Percentiles rank a stretch among this genome's conserved stretches.
phyloP scores from a whole-genome alignment of 2,797 vertebrate genomes.

The Pangasius djambal region DNA sequence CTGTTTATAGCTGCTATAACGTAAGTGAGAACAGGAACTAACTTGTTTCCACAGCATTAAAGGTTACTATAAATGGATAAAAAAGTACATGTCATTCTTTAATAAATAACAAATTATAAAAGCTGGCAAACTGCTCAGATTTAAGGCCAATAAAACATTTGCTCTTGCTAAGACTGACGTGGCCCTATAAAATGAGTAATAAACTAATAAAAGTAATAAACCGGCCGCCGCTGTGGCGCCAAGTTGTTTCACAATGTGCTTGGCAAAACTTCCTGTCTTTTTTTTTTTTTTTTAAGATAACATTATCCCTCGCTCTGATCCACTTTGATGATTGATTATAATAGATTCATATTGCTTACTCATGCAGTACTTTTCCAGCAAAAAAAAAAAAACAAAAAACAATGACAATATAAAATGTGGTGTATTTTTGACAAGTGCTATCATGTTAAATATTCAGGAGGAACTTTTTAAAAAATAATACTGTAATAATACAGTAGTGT shows the following conservation, averaged over 20 bases:
- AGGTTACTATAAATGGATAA: neutral
- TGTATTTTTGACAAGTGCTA: neutral
- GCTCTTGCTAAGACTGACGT: neutral
- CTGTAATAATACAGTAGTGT: no score
- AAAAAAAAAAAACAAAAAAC: neutral
- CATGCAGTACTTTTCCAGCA: neutral
- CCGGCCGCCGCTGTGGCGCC: neutral
- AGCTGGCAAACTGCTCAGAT: neutral
- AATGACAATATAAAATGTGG: neutral
- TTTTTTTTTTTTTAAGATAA: neutral
- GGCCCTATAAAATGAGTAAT: neutral
- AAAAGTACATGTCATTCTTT: neutral
- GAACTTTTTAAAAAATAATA: no score
- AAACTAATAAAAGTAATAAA: slow-evolving; percentile 9
- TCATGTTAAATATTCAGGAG: neutral
- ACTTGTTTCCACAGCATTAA: neutral
- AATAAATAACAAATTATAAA: neutral
- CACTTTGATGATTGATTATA: neutral
- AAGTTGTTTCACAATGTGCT: neutral
- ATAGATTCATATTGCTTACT: neutral
- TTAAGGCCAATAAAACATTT: neutral
- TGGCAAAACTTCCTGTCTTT: neutral
- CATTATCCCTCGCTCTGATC: neutral
- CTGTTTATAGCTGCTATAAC: no score
- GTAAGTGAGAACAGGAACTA: no score